These are phyloP conservation scores for Habroteleia sp. DNA, from an alignment of 2,888 invertebrate species.

Conservation along the genomic window DNA sequence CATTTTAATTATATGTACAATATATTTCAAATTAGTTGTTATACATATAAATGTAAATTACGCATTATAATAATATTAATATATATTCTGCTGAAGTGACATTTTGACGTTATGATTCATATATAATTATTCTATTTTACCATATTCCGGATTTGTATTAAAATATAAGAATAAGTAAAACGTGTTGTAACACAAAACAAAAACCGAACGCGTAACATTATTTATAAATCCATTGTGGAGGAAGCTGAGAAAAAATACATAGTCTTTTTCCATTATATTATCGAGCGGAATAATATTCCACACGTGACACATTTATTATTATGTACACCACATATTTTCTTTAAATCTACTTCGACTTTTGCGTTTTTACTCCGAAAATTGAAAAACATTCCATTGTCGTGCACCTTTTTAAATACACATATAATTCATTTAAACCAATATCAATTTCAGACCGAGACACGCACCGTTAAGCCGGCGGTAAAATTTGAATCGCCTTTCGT, in stretches of 20 bases:
- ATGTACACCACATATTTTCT: background rate
- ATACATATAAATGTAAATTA: too few relatives aligned
- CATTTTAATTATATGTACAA: too few relatives aligned
- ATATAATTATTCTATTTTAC: too few relatives aligned
- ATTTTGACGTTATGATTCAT: too few relatives aligned
- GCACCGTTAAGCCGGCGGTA: background rate
- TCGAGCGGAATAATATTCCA: background rate
- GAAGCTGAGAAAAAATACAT: background rate
- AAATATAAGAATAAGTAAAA: too few relatives aligned
- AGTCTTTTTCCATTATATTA: background rate
- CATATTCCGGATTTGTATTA: too few relatives aligned
- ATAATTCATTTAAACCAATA: conserved; percentile 13
- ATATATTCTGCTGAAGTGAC: too few relatives aligned
- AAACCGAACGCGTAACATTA: too few relatives aligned
- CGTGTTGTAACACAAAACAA: too few relatives aligned
- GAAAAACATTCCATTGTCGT: background rate
- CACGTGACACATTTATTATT: background rate
- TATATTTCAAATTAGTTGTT: too few relatives aligned
- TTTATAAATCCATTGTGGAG: too few relatives aligned
- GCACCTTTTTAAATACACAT: background rate
- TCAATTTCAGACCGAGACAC: background rate
- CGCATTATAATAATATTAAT: too few relatives aligned
- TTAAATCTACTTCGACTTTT: background rate
- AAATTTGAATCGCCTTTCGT: conserved; percentile 12
- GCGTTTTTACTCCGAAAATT: background rate